Evolutionary conservation across 2,113 vertebrate genomes (phyloP), one percentile per base, ranked within the genome.

Genomic region (Phyllostomus hastatus): DNA sequence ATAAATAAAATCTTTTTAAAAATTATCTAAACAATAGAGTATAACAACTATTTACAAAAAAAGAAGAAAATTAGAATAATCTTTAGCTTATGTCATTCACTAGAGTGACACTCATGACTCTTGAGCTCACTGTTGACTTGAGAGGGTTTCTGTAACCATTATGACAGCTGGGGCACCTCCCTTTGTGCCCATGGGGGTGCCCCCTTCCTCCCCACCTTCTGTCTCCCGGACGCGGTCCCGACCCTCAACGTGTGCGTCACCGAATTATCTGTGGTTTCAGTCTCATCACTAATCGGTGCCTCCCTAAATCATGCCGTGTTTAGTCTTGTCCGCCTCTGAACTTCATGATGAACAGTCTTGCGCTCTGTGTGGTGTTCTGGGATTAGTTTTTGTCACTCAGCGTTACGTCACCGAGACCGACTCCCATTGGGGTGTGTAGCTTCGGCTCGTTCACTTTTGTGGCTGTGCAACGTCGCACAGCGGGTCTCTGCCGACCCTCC

Each of bases 271-370:
- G 0, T 26, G 20, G 10, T 50, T 72, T 61, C 28, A 1, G 24
- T 11, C 20, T 66, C 33, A 16, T 16, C 69, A 4, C 75, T n/a
- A 10, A 14, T 1, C 57, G 0, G 0, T 6, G 4, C 7, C 26
- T 61, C 72, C 52, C 67, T 41, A 15, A 57, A n/a, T 31, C 70
- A 12, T 0, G 2, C 16, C 0, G 38, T 38, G 9, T 59, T 72
- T 75, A 16, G 11, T 24, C 38, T 67, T 52, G 22, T 64, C 80
- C 31, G 33, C 5, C 59, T 83, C 86, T 64, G 31, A 52, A n/a
- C 41, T 38, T 48, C 38, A 19, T 82, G 3, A 11, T 15, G 17
- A 19, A 11, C 24, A 19, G 26, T 0, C 38, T 61, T 3, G 17
- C 9, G 4, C 38, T 43, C 78, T 5, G 7, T 28, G 52, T 20